Percentiles rank a stretch among this genome's conserved stretches.
These are phyloP conservation scores for Calephelis virginiensis DNA, from an alignment of 1,140 invertebrate genomes.

Conservation along the genomic window DNA sequence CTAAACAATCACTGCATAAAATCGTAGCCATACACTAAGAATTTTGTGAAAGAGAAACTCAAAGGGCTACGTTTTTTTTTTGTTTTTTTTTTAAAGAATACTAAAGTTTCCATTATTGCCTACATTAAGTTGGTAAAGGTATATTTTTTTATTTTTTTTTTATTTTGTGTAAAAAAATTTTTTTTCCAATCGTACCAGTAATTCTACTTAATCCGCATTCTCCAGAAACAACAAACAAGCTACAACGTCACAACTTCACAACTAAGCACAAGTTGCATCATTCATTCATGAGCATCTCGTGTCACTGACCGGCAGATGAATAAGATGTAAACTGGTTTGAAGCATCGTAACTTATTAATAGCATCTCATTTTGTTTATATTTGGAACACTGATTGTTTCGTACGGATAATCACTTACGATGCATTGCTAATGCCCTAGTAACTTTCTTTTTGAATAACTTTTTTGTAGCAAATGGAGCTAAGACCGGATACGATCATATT, in stretches of 20 bases:
- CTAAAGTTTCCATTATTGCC: too few relatives aligned
- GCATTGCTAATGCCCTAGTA: not conserved
- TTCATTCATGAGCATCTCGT: slow-evolving; percentile 25
- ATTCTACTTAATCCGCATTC: slow-evolving; percentile 1
- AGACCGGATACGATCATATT: too few relatives aligned
- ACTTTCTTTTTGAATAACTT: not conserved
- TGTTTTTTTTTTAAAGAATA: too few relatives aligned
- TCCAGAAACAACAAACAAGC: not conserved
- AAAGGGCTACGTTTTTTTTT: too few relatives aligned
- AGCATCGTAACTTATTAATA: slow-evolving; percentile 13
- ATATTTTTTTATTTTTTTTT: too few relatives aligned
- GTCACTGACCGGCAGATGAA: slow-evolving; percentile 22
- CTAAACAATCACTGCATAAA: too few relatives aligned
- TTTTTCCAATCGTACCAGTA: not conserved
- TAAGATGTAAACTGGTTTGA: slow-evolving; percentile 17
- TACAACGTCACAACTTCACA: slow-evolving; percentile 1
- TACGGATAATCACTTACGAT: not conserved
- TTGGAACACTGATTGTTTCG: slow-evolving; percentile 1
- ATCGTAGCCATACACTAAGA: too few relatives aligned
- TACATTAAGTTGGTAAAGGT: too few relatives aligned
- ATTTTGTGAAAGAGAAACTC: too few relatives aligned
- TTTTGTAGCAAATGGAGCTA: too few relatives aligned
- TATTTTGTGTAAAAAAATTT: not conserved
- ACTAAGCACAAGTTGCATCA: slow-evolving; percentile 11
- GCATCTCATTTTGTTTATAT: not conserved